phyloP scores from a whole-genome alignment of 92 coral and sea anemone species.

The Bergia sp. region DNA sequence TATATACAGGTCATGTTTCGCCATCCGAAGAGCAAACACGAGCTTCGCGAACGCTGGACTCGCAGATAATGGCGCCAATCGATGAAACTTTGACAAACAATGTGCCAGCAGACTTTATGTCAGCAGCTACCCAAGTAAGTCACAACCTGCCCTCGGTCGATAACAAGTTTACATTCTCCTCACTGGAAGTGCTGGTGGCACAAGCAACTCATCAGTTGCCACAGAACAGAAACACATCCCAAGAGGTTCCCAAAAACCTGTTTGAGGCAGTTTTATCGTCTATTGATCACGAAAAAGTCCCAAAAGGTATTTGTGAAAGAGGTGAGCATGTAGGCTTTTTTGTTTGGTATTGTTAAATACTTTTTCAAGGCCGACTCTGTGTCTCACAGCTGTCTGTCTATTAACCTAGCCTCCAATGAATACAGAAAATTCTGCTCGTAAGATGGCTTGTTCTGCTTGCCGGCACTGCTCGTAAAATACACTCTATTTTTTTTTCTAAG shows the following conservation, averaged over 20 bases:
- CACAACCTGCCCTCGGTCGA: slow-evolving; percentile 5
- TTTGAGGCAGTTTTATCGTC: slow-evolving; percentile 44
- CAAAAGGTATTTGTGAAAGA: not conserved
- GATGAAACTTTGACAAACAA: not conserved
- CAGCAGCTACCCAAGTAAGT: not conserved
- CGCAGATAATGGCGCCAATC: not conserved
- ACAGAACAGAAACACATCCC: not conserved
- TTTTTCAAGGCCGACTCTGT: not conserved
- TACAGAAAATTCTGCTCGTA: no score
- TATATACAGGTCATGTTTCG: not conserved
- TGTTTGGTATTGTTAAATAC: no score
- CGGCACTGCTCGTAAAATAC: no score
- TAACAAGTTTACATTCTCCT: slow-evolving; percentile 17
- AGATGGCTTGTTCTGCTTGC: no score
- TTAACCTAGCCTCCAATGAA: no score
- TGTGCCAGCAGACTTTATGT: not conserved
- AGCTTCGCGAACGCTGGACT: not conserved
- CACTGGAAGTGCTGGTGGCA: slow-evolving; percentile 24
- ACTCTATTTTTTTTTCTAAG: no score
- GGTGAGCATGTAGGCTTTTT: not conserved
- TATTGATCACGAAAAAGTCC: slow-evolving; percentile 19
- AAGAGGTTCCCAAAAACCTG: slow-evolving; percentile 33
- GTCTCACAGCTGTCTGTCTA: not conserved
- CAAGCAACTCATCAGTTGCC: slow-evolving; percentile 4
- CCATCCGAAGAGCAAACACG: not conserved